Evolutionary conservation across 2,113 vertebrate species (phyloP), one percentile per base, ranked within the genome.

Genomic region (Gymnorhina tibicen): DNA sequence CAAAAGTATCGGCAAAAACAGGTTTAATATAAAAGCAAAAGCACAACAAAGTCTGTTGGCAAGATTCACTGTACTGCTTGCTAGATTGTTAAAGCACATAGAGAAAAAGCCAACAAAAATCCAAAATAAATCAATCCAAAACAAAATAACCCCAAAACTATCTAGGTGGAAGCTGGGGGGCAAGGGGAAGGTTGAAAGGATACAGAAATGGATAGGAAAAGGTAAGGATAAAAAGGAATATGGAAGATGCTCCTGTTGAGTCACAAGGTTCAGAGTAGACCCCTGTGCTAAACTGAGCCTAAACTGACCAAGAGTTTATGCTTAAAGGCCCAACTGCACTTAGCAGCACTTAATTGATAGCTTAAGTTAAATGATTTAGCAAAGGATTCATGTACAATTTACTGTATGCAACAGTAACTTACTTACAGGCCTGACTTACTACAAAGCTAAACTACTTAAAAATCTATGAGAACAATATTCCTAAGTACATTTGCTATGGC

Each of bases 1-100:
- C 8, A 47, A 30, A 89, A n/a, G 21, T 41, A 53, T 60, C 0
- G 0, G 21, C 30, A 62, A 41, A 75, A 55, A 0, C 14, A 69
- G 30, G 8, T 76, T 53, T 35, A 55, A 62, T 27, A 47, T 55
- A 27, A 32, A 82, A 47, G 28, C 2, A 41, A 69, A 55, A 49
- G 4, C n/a, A 83, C 4, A 17, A 32, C 10, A 41, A 76, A 27
- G 0, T 69, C 46, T 49, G 11, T 22, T 62, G 41, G 14, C 14
- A 42, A 83, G 28, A 69, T 62, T 41, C 47, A 32, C 8, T 27
- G 21, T 55, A 23, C 18, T 41, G 8, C n/a, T 53, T 41, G 27
- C 7, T 32, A 68, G 17, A 42, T 16, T 30, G 20, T 23, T 62
- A 35, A 55, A 55, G 10, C 24, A 35, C 7, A 27, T 14, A 69